These are phyloP conservation scores for Apocheima hispidaria DNA, from an alignment of 2,888 invertebrate species.

Conservation along the genomic window DNA sequence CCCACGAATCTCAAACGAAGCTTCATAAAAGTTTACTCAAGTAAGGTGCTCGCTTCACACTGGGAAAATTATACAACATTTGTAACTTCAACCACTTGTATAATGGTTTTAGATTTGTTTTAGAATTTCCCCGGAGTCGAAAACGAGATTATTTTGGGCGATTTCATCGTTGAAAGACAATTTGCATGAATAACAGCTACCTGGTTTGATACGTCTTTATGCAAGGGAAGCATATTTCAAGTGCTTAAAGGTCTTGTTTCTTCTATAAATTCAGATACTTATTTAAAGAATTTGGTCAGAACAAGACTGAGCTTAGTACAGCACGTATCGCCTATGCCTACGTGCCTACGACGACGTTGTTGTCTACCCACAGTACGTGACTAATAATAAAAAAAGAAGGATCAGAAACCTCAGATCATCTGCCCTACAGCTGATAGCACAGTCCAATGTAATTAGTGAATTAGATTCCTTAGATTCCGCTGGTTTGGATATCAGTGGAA, in stretches of 20 bases:
- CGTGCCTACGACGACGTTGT: no score
- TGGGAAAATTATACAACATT: constrained; percentile 43
- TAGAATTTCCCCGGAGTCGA: constrained; percentile 39
- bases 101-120: constrained; percentile 44
- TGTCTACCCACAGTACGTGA: no score
- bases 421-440: background rate
- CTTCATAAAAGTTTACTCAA: constrained; percentile 37
- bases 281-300: no score
- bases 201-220: background rate
- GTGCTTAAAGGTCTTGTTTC: background rate
- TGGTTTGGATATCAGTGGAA: background rate
- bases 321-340: no score
- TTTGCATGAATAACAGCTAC: constrained; percentile 31
- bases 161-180: constrained; percentile 33
- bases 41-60: constrained; percentile 33
- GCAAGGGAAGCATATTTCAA: background rate
- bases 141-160: constrained; percentile 32
- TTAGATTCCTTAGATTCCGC: background rate
- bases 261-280: background rate
- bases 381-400: no score
- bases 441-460: background rate
- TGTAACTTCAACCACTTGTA: constrained; percentile 41
- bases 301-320: no score
- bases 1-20: constrained; percentile 17
- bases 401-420: no score